Evolutionary conservation across 92 coral and sea anemone genomes (phyloP).

Genomic region (Hydrozoanthus gracilis): DNA sequence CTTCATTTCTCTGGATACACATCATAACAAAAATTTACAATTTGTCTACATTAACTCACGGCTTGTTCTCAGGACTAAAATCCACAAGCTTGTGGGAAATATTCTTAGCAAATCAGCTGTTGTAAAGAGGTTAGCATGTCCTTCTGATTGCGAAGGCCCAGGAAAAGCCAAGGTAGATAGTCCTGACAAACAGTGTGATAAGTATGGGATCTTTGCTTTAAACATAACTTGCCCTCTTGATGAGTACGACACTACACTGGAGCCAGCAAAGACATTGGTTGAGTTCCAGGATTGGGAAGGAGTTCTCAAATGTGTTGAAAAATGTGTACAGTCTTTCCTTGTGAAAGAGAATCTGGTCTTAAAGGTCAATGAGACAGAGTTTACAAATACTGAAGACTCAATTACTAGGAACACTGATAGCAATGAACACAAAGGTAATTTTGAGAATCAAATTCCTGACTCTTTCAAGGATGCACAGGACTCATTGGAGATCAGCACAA

Average conservation of each 20-base stretch:
- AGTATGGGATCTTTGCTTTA: conserved; percentile 80
- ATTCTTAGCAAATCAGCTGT: conserved; percentile 69
- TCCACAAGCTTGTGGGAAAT: conserved; percentile 83
- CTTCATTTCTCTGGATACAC: conserved; percentile 72
- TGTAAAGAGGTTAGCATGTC: conserved; percentile 31
- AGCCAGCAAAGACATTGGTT: conserved; percentile 93
- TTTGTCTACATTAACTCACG: conserved; percentile 89
- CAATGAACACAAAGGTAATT: conserved; percentile 16
- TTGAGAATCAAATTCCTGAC: background rate
- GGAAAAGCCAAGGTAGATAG: conserved; percentile 22
- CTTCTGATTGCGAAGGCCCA: conserved; percentile 7
- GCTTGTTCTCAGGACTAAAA: conserved; percentile 83
- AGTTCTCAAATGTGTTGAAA: conserved; percentile 67
- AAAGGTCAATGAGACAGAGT: conserved; percentile 14
- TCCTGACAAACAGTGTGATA: conserved; percentile 71
- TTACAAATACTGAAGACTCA: background rate
- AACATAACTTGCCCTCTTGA: conserved; percentile 76
- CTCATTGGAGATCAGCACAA: conserved; percentile 63
- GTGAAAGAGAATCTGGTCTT: conserved; percentile 51
- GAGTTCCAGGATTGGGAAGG: conserved; percentile 96
- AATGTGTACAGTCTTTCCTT: conserved; percentile 75
- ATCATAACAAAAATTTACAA: conserved; percentile 80
- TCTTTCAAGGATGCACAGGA: conserved; percentile 20
- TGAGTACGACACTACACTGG: conserved; percentile 88
- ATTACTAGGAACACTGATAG: conserved; percentile 13